Conservation (phyloP, 2,888 invertebrate species). For the Cheilosia scutellata region DNA sequence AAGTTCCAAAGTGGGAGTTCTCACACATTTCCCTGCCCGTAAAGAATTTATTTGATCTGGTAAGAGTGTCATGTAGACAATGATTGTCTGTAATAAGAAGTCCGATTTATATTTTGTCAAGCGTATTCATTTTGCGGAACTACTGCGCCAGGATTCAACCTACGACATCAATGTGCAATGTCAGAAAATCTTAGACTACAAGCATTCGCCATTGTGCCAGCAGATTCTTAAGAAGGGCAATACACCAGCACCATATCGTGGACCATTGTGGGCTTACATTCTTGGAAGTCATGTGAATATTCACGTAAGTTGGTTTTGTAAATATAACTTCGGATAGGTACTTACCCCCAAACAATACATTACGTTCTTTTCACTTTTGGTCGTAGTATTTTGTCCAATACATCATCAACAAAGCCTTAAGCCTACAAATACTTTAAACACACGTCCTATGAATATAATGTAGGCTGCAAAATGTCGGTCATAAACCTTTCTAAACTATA, state of each 20-base stretch:
- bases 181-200: conserved; percentile 90
- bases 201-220: conserved; percentile 94
- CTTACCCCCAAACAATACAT: too few relatives aligned
- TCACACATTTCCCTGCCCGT: conserved; percentile 94
- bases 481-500: too few relatives aligned
- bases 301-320: conserved; percentile 85
- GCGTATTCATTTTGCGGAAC: conserved; percentile 81
- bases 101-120: conserved; percentile 30
- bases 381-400: too few relatives aligned
- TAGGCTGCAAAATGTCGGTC: not conserved
- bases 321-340: too few relatives aligned
- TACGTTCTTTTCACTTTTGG: too few relatives aligned
- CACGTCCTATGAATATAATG: too few relatives aligned
- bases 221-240: conserved; percentile 91
- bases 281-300: conserved; percentile 91
- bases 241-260: conserved; percentile 87
- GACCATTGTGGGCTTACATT: conserved; percentile 93
- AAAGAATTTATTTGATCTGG: conserved; percentile 93
- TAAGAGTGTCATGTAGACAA: conserved; percentile 83
- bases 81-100: not conserved
- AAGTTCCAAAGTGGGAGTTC: conserved; percentile 93
- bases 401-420: too few relatives aligned
- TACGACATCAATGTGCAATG: conserved; percentile 89
- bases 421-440: too few relatives aligned
- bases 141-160: conserved; percentile 80